Conservation (phyloP, 2,797 vertebrate species). For the Pseudomugil tenellus region DNA sequence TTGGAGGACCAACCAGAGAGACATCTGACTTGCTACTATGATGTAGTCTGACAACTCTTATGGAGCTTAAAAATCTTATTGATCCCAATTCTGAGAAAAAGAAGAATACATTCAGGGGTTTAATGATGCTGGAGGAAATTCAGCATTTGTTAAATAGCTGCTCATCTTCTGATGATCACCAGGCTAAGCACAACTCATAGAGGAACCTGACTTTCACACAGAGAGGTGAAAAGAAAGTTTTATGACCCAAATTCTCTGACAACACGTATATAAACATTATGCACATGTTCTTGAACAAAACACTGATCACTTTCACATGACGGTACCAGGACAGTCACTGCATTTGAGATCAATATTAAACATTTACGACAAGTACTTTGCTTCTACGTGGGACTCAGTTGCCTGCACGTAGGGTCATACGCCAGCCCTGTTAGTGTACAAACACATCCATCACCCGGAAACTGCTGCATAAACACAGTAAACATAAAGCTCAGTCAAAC, state of each 20-base stretch:
- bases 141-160: neutral
- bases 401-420: neutral
- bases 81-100: neutral
- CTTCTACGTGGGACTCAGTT: slow-evolving; percentile 15
- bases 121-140: neutral
- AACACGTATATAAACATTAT: slow-evolving; percentile 28
- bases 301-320: slow-evolving; percentile 41
- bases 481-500: slow-evolving; percentile 1
- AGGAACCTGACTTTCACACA: no score
- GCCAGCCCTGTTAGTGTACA: neutral
- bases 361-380: slow-evolving; percentile 45
- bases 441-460: slow-evolving; percentile 5
- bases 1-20: neutral
- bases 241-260: slow-evolving; percentile 5
- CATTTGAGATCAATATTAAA: slow-evolving; percentile 44
- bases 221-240: slow-evolving; percentile 4
- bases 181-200: neutral
- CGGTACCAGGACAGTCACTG: slow-evolving; percentile 13
- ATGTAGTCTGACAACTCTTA: neutral
- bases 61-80: neutral
- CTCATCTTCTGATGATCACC: neutral
- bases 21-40: neutral
- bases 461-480: neutral
- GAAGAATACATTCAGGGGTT: neutral
- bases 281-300: slow-evolving; percentile 27